Percentiles rank a stretch among this genome's conserved stretches.
These are phyloP conservation scores for Tragelaphus eurycerus DNA, from an alignment of 2,797 vertebrate species.

Conservation along the genomic window DNA sequence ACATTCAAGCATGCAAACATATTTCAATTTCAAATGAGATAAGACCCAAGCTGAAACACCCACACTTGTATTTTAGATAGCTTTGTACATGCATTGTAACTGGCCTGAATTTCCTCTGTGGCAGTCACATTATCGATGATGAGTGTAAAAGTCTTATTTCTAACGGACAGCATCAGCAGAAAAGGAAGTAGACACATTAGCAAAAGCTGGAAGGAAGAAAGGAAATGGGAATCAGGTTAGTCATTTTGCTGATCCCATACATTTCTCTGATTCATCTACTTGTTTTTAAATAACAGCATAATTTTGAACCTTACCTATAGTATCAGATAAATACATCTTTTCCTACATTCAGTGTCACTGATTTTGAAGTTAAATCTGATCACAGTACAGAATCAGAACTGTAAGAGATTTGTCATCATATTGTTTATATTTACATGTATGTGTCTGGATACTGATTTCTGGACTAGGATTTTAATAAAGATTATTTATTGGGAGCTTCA, in stretches of 20 bases:
- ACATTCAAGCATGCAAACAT: constrained; percentile 86
- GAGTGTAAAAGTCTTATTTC: constrained; percentile 67
- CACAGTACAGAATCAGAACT: not conserved
- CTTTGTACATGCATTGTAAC: constrained; percentile 76
- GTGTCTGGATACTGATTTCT: not conserved
- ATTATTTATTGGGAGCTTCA: not conserved
- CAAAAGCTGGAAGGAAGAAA: constrained; percentile 62
- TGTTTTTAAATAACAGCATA: not conserved
- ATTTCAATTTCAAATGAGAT: constrained; percentile 88
- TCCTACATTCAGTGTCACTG: not conserved
- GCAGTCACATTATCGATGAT: constrained; percentile 69
- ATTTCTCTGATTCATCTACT: not conserved
- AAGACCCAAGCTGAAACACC: constrained; percentile 78
- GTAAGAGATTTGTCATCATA: not conserved
- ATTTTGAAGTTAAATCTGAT: not conserved
- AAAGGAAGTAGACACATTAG: constrained; percentile 39
- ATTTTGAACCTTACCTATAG: not conserved
- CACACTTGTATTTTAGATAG: constrained; percentile 80
- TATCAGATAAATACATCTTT: not conserved
- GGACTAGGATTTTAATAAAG: not conserved
- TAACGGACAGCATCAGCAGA: constrained; percentile 60
- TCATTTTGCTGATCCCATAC: not conserved
- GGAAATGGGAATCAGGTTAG: constrained; percentile 55
- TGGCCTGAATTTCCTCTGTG: constrained; percentile 76
- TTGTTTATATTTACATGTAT: not conserved